Evolutionary conservation across 2,888 invertebrate species (phyloP), one percentile per base, ranked within the genome.

Genomic region (Diploptera punctata): DNA sequence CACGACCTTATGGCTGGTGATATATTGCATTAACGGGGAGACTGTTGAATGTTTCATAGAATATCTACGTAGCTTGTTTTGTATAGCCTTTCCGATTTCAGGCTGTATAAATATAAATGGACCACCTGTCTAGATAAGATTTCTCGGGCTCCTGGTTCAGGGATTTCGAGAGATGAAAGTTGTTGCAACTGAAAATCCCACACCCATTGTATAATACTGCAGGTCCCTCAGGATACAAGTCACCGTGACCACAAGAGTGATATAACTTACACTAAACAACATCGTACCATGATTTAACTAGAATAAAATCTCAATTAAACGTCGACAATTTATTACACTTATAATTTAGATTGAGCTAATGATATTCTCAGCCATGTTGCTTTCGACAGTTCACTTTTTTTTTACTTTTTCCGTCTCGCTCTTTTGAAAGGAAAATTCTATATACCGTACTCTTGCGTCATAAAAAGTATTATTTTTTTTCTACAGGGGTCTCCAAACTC

Each of bases 101-200:
- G 4, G 3, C 10, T 38, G 21, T 21, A 52, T 52, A 52, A 49
- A 9, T 52, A 52, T 47, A 52, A 52, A 52, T 52, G 5, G 52
- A 52, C 24, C 52, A 52, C 52, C 52, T 52, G 52, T 52, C 52
- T 52, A 52, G 21, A 52, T 52, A 52, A 21, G 24, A 52, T n/a
- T 52, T 52, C 10, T 52, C 52, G 5, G 13, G 2, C 52, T 52
- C 49, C 52, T 52, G 52, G 52, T 1, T 52, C 7, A 52, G 24
- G 52, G 52, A 52, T 52, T 19, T 19, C 19, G 13, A 24, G 19
- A 24, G 52, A 24, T 21, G 52, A 24, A 24, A 52, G 19, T 52
- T 16, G 52, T 24, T 13, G 52, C 21, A 52, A 52, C 52, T 24
- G 24, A 24, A 52, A 24, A 52, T 21, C 52, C 52, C 13, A 52